A percentile compares a stretch with the other conserved stretches of the same genome.
Evolutionary conservation across 2,888 invertebrate species (phyloP).

Genomic region (Eilema caniola): DNA sequence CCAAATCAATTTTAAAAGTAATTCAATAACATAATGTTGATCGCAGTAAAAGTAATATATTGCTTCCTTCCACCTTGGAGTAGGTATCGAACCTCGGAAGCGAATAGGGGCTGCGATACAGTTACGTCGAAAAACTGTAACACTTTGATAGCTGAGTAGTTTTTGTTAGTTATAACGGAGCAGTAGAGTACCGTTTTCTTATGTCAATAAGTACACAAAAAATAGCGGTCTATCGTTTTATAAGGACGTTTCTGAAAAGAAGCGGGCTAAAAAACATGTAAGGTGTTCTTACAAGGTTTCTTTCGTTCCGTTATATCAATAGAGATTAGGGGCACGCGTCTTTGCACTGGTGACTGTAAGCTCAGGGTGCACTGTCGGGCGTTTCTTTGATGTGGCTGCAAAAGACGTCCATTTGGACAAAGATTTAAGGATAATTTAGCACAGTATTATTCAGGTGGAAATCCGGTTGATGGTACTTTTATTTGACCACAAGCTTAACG

Average conservation of each 20-base stretch:
- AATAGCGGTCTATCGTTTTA: constrained; percentile 79
- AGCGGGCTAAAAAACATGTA: constrained; percentile 72
- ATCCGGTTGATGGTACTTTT: constrained; percentile 66
- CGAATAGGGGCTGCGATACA: constrained; percentile 73
- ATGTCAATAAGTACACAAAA: constrained; percentile 75
- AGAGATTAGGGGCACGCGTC: constrained; percentile 85
- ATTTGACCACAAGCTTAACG: constrained; percentile 63
- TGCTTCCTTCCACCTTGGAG: constrained; percentile 85
- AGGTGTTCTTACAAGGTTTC: constrained; percentile 80
- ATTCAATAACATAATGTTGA: constrained; percentile 86
- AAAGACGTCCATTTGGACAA: constrained; percentile 75
- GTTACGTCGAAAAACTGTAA: constrained; percentile 84
- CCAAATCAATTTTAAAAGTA: constrained; percentile 82
- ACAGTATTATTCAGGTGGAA: constrained; percentile 71
- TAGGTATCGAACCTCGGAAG: constrained; percentile 66
- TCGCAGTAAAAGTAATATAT: constrained; percentile 82
- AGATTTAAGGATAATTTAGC: constrained; percentile 69
- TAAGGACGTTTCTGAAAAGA: constrained; percentile 71
- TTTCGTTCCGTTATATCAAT: constrained; percentile 83
- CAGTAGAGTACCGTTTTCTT: constrained; percentile 72
- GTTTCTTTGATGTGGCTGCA: constrained; percentile 80
- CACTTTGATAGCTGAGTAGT: constrained; percentile 64
- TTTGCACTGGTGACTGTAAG: constrained; percentile 63
- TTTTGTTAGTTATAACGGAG: constrained; percentile 80
- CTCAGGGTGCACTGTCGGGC: constrained; percentile 75